Percentiles rank a stretch among this genome's conserved stretches.
Evolutionary conservation across 1,140 invertebrate species (phyloP).

Genomic region (Tetramorium alpestre): DNA sequence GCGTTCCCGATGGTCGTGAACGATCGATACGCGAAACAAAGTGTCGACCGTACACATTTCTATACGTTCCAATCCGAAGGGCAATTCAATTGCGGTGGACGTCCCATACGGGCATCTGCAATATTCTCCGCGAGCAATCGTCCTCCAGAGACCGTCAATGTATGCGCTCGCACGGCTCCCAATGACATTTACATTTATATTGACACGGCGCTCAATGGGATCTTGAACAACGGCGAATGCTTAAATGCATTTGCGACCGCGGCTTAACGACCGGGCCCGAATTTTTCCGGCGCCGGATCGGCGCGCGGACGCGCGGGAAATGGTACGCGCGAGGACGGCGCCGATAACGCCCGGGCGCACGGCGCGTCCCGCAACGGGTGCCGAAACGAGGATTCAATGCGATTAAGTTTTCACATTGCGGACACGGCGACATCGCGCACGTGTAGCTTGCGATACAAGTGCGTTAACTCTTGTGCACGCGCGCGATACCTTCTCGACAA

Average conservation of each 20-base stretch:
- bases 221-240: conserved; percentile 78
- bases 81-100: conserved; percentile 81
- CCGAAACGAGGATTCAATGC: conserved; percentile 47
- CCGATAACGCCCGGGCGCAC: conserved; percentile 8
- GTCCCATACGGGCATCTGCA: conserved; percentile 76
- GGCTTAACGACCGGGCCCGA: conserved; percentile 74
- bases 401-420: conserved; percentile 54
- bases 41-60: conserved; percentile 73
- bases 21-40: conserved; percentile 76
- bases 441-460: conserved; percentile 6
- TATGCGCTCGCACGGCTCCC: conserved; percentile 73
- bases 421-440: neutral
- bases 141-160: conserved; percentile 77
- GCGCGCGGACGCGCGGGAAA: conserved; percentile 40
- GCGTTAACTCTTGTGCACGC: conserved; percentile 15
- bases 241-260: conserved; percentile 74
- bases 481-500: neutral
- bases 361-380: conserved; percentile 28
- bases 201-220: conserved; percentile 79
- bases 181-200: conserved; percentile 85
- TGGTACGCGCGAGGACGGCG: conserved; percentile 49
- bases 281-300: conserved; percentile 61
- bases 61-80: conserved; percentile 80
- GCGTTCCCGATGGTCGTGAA: conserved; percentile 67
- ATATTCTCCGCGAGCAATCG: conserved; percentile 81